phyloP scores from a whole-genome alignment of 2,797 vertebrate species.

The Neoniphon sammara region DNA sequence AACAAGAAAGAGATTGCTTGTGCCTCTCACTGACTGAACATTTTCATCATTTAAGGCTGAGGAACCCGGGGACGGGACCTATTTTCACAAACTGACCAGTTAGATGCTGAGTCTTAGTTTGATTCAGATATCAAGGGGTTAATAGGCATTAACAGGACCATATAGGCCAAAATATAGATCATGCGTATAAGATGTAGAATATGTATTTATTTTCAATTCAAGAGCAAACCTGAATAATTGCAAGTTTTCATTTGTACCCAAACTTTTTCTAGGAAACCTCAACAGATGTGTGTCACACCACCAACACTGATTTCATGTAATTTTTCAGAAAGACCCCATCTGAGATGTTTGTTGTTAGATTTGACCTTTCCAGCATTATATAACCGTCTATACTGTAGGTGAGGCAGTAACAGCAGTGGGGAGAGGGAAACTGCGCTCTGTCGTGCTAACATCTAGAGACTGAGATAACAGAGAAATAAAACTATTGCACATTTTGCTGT shows the following conservation, averaged over 20 bases:
- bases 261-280: too few relatives aligned
- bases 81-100: constrained; percentile 10
- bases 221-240: neutral
- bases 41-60: constrained; percentile 28
- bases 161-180: too few relatives aligned
- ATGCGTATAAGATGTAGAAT: too few relatives aligned
- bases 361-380: too few relatives aligned
- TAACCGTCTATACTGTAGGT: too few relatives aligned
- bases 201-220: too few relatives aligned
- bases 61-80: constrained; percentile 25
- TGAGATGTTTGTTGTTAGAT: too few relatives aligned
- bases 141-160: neutral
- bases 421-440: neutral
- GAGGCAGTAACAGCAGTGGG: too few relatives aligned
- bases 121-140: neutral
- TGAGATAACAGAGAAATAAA: constrained; percentile 4
- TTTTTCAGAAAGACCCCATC: too few relatives aligned
- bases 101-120: neutral
- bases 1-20: constrained; percentile 43
- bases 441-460: neutral
- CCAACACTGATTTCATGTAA: too few relatives aligned
- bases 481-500: neutral
- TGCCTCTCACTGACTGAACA: constrained; percentile 5
- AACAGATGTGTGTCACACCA: too few relatives aligned
- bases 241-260: too few relatives aligned